Percentiles rank a stretch among this genome's conserved stretches.
phyloP scores from a whole-genome alignment of 1,140 invertebrate genomes.

The Drosophila tropicalis region DNA sequence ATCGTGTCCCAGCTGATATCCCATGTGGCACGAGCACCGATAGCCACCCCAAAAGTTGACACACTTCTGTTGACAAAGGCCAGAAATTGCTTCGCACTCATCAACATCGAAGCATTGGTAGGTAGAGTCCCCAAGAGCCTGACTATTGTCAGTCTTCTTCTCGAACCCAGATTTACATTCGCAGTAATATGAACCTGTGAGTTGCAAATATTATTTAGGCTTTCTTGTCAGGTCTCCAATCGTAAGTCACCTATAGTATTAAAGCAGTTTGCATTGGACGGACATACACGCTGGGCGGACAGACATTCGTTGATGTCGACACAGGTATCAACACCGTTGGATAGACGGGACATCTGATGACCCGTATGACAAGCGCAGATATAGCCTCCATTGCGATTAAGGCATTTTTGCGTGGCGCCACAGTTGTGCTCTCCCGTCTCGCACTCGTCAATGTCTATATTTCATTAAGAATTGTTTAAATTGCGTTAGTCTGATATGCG shows the following conservation, averaged over 20 bases:
- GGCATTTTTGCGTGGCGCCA: constrained; percentile 88
- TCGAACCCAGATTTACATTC: constrained; percentile 90
- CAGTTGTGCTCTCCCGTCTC: constrained; percentile 87
- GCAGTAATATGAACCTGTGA: constrained; percentile 91
- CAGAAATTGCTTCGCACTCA: constrained; percentile 86
- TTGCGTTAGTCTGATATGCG: not conserved
- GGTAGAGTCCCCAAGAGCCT: constrained; percentile 76
- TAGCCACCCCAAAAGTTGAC: constrained; percentile 93
- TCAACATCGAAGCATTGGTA: constrained; percentile 87
- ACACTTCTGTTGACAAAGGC: constrained; percentile 92
- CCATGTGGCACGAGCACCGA: constrained; percentile 89
- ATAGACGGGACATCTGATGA: constrained; percentile 85
- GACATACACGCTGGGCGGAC: constrained; percentile 84
- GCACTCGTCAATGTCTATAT: constrained; percentile 89
- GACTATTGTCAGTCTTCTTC: constrained; percentile 70
- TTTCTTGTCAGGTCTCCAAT: not conserved
- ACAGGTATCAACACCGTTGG: constrained; percentile 86
- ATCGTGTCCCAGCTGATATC: constrained; percentile 89
- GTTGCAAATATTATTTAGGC: not conserved
- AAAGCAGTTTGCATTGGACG: constrained; percentile 87
- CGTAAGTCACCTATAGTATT: constrained; percentile 86
- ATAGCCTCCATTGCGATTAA: constrained; percentile 90
- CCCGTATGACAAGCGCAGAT: constrained; percentile 90
- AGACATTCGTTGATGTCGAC: constrained; percentile 95
- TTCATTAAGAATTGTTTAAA: constrained; percentile 3